Evolutionary conservation across 2,113 vertebrate genomes (phyloP).

Genomic region (Chiloscyllium plagiosum): DNA sequence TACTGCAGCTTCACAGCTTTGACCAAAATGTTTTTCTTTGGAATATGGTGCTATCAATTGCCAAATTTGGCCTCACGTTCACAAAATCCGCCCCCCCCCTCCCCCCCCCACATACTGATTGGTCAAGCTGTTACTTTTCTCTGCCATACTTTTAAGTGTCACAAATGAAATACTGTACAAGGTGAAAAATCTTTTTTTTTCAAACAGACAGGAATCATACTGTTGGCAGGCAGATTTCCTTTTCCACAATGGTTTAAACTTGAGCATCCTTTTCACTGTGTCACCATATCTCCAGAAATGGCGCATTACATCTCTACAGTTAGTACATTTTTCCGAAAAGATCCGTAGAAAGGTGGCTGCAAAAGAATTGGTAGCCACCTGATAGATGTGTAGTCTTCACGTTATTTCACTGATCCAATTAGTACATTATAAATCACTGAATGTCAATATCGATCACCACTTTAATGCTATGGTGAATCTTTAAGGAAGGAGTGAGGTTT

Average conservation of each 20-base stretch:
- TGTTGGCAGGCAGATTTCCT: not conserved
- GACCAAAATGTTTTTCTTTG: not conserved
- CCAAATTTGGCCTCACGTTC: not conserved
- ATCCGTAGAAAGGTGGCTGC: not conserved
- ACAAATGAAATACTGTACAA: not conserved
- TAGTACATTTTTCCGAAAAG: not conserved
- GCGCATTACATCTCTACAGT: not conserved
- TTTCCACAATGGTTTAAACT: not conserved
- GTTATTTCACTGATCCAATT: not conserved
- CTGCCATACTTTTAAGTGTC: not conserved
- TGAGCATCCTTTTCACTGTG: not conserved
- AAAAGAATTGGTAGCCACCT: not conserved
- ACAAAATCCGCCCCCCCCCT: not conserved
- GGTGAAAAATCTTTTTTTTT: not conserved
- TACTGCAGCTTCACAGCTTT: not conserved
- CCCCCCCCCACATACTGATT: not conserved
- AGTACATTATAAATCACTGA: not conserved
- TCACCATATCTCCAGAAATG: not conserved
- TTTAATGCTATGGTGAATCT: not conserved
- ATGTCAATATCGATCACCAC: not conserved
- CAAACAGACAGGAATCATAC: not conserved
- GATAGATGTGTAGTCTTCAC: not conserved
- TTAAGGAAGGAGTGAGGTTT: not conserved
- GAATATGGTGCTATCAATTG: not conserved
- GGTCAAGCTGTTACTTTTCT: not conserved